Evolutionary conservation across 2,797 vertebrate genomes (phyloP), one percentile per base, ranked within the genome.

Genomic region (Alexandromys oeconomus): DNA sequence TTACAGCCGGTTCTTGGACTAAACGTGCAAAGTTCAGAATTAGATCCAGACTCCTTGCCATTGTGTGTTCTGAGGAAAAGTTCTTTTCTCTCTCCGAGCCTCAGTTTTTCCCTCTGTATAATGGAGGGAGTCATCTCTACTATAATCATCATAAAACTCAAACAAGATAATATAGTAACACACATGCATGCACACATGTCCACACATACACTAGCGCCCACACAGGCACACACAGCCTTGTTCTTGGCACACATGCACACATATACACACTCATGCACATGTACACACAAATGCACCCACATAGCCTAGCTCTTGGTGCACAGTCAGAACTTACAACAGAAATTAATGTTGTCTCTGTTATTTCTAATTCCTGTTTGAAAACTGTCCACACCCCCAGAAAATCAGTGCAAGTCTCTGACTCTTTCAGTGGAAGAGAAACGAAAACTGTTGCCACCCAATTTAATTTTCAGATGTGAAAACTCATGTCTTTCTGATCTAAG

Each of bases 381-480:
- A 29, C 80, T 57, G 29, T 48, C 79, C 34, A 17, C 25, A 95
- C 11, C 54, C 17, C 21, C 61, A 15, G 59, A 74, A 31, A 91
- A 48, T 87, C 59, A 77, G 0, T 31, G 19, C 10, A 40, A 85
- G 27, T 27, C 63, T 85, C 87, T 94, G 54, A 76, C 78, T 84
- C 34, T 94, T 80, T 48, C 27, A 74, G 59, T 78, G 34, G 82
- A 77, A 63, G 4, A 37, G 34, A 94, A 6, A 81, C 65, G 65
- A 17, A 91, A 89, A 86, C 19, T 89, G 48, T 81, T 82, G 61
- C 86, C 46, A 69, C 25, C 27, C 40, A 78, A 63, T 13, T 94
- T 93, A 84, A 69, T 71, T 89, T 87, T 89, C 2, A 97, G 21
- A 31, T 65, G 54, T 73, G 46, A 57, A 94, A 94, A 90, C n/a